Evolutionary conservation across 1,140 invertebrate genomes (phyloP), one percentile per base, ranked within the genome.

Genomic region (Pseudomyrmex concolor): DNA sequence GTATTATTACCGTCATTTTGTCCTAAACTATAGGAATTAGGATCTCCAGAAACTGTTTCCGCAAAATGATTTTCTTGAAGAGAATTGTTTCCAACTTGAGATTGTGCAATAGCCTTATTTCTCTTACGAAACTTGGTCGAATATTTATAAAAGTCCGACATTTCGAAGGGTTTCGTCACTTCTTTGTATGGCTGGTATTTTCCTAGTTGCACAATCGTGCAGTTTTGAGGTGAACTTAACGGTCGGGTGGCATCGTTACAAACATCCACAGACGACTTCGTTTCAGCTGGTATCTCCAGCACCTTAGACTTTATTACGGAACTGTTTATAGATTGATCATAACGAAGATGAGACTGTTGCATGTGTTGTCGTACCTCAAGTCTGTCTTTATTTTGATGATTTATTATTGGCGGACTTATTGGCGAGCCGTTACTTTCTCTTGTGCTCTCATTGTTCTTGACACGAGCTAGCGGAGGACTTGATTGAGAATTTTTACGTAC

Each of bases 121-220:
- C 94, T 94, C 95, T 97, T 97, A 22, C 97, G 95, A 92, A 97
- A 98, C 91, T 98, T 98, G 43, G 98, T 98, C 66, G 98, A 99
- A 92, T 99, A 99, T 94, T 99, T 99, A 94, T 99, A 99, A 94
- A 99, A 99, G 93, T 99, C 98, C 0, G 98, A 97, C 97, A 99
- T 98, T 95, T 99, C 98, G 94, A 98, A 99, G 13, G 98, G 98
- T 93, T 99, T 99, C 0, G 97, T 97, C 50, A 98, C 97, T 95
- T 99, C 98, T 87, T 97, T 96, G 91, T 98, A 99, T 0, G 98
- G 98, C 90, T 98, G 97, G 94, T 97, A 98, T 84, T 97, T 97
- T 25, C 97, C 97, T 50, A 97, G 96, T 89, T 98, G 97, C 17
- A 98, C 97, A 0, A 98, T 95, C 0, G 97, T 98, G 89, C 97